These are phyloP conservation scores for Dinocampus coccinellae DNA, from an alignment of 2,888 invertebrate species.

Conservation along the genomic window DNA sequence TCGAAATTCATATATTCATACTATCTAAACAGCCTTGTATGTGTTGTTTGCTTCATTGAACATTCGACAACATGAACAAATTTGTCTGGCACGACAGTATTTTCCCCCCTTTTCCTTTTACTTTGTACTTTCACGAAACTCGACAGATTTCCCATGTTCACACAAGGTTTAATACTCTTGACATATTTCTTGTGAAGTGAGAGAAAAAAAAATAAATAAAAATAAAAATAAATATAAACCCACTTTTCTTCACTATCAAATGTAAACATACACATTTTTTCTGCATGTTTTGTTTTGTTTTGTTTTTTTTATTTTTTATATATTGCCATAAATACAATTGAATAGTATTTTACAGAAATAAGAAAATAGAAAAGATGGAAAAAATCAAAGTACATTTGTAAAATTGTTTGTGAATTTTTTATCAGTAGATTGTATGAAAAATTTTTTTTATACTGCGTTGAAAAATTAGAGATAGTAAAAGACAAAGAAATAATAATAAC, in stretches of 20 bases:
- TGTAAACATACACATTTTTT: neutral
- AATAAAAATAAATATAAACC: neutral
- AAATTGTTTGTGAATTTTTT: neutral
- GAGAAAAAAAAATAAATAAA: neutral
- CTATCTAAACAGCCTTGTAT: neutral
- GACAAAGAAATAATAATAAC: neutral
- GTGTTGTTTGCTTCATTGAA: neutral
- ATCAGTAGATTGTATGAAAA: neutral
- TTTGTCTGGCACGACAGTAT: slow-evolving; percentile 6
- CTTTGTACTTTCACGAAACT: neutral
- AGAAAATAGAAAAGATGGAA: neutral
- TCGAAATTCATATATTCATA: neutral
- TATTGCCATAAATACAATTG: neutral
- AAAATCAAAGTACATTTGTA: neutral
- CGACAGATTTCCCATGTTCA: neutral
- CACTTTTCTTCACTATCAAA: neutral
- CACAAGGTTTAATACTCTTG: neutral
- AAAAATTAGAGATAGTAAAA: neutral
- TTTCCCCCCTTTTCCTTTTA: slow-evolving; percentile 14
- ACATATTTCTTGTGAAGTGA: slow-evolving; percentile 14
- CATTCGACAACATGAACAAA: neutral
- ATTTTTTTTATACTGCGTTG: neutral
- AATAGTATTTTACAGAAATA: neutral
- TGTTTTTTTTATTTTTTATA: neutral
- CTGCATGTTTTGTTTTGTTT: too few species aligned